Evolutionary conservation across 1,140 invertebrate genomes (phyloP).

Genomic region (Atta colombica): DNA sequence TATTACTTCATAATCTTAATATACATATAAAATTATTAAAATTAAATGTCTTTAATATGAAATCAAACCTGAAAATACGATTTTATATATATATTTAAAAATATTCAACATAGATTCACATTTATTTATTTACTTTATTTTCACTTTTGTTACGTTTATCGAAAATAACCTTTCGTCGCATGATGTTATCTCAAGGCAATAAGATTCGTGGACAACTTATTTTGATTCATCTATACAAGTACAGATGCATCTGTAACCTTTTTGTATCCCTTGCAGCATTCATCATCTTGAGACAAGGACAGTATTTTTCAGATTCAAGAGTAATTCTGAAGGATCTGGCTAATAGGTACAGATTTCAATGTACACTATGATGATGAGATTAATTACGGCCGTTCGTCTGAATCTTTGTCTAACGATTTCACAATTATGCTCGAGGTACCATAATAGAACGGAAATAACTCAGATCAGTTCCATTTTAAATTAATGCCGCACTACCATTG

Average conservation of each 20-base stretch:
- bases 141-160: neutral
- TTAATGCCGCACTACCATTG: slow-evolving; percentile 24
- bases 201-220: neutral
- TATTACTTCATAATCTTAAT: too few relatives aligned
- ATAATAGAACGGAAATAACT: slow-evolving; percentile 72
- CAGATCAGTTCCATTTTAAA: slow-evolving; percentile 55
- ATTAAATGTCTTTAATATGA: neutral
- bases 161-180: neutral
- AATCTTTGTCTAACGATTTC: slow-evolving; percentile 6
- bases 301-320: slow-evolving; percentile 12
- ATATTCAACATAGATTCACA: neutral
- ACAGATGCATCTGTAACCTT: too few relatives aligned
- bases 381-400: neutral
- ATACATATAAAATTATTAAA: neutral
- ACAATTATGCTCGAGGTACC: slow-evolving; percentile 35
- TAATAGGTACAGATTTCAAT: slow-evolving; percentile 4
- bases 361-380: slow-evolving; percentile 21
- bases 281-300: slow-evolving; percentile 8
- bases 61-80: neutral
- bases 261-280: neutral
- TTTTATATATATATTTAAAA: neutral
- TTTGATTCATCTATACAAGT: neutral
- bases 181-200: neutral
- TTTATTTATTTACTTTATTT: neutral
- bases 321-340: slow-evolving; percentile 4